These are phyloP conservation scores for Eubucco bourcierii DNA, from an alignment of 2,113 vertebrate genomes.

Conservation along the genomic window DNA sequence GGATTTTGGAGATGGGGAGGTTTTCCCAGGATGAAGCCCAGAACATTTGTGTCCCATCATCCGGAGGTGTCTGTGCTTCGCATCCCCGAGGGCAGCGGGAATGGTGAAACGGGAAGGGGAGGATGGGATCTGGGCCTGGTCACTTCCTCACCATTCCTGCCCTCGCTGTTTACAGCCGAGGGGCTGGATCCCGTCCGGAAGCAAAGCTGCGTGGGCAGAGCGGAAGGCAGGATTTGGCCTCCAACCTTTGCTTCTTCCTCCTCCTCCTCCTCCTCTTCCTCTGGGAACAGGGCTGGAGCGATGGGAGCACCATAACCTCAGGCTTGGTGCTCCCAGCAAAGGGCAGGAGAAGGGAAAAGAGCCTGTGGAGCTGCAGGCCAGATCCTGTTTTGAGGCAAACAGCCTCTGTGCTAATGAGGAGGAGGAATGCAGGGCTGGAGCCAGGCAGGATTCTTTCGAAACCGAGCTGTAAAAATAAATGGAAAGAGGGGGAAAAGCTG, in stretches of 20 bases:
- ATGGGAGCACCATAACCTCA: not conserved
- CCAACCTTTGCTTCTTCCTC: conserved; percentile 21
- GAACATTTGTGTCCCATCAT: rapidly evolving
- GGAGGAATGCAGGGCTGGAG: conserved; percentile 36
- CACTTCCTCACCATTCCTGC: not conserved
- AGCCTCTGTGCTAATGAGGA: not conserved
- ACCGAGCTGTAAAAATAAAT: conserved; percentile 24
- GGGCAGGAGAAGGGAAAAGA: not conserved
- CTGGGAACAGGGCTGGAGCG: not conserved
- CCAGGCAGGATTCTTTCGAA: conserved; percentile 46
- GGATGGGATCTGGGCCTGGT: not conserved
- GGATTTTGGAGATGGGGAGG: not conserved
- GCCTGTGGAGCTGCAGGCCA: not conserved
- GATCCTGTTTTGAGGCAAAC: conserved; percentile 29
- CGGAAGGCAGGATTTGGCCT: conserved; percentile 55
- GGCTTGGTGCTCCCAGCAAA: not conserved
- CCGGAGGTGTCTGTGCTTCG: rapidly evolving
- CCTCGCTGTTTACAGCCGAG: not conserved
- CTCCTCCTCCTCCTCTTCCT: not conserved
- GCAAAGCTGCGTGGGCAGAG: conserved; percentile 50
- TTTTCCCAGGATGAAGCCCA: not conserved
- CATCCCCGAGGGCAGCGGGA: not conserved
- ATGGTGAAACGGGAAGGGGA: not conserved
- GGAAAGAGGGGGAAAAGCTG: not conserved
- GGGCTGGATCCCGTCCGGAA: conserved; percentile 36